Base-by-base conservation (phyloP, 2,888 invertebrate species). In the Limnephilus rhombicus region DNA sequence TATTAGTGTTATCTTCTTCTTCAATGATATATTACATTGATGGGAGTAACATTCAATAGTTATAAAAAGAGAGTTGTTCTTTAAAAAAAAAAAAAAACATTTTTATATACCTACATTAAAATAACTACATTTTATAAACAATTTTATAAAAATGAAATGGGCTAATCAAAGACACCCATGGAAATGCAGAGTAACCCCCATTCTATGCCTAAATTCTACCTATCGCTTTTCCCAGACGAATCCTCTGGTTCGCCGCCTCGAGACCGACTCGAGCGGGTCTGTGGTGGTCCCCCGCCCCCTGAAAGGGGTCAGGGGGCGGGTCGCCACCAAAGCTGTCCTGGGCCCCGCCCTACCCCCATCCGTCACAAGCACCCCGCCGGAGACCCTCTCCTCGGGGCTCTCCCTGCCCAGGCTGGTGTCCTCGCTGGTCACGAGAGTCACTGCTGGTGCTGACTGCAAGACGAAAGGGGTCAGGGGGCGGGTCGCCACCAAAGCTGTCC, bases 171-270 rank as follows among this genome's bases (percentile, higher is more conserved):
- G 13, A 15, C 49, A 49, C 49, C 49, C 49, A 49, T 4, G 49
- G 49, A 3, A 49, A 49, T 15, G 49, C 49, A 49, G 15, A 81
- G 81, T 12, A 81, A 81, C 11, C 31, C 31, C 31, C 81, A 81
- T 29, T 81, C 45, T 45, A 45, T 82, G n/a, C 34, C 31, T 82
- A 34, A 82, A 31, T 82, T 13, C 34, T 34, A 31, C 12, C 31
- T 82, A 15, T 96, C n/a, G 13, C n/a, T 86, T 24, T 85, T 41
- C 24, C 24, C n/a, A 85, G 85, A 29, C n/a, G 37, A 85, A 85
- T 85, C 85, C 85, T 18, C 85, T 85, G 85, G 85, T 85, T 34
- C 85, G 12, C 31, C 41, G 41, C 37, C 18, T 85, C 18, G 34
- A 34, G 9, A 41, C 41, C 18, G n/a, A 9, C 11, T 11, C 24